Conservation (phyloP, 2,888 invertebrate species). For the Mesochorus sp. region DNA sequence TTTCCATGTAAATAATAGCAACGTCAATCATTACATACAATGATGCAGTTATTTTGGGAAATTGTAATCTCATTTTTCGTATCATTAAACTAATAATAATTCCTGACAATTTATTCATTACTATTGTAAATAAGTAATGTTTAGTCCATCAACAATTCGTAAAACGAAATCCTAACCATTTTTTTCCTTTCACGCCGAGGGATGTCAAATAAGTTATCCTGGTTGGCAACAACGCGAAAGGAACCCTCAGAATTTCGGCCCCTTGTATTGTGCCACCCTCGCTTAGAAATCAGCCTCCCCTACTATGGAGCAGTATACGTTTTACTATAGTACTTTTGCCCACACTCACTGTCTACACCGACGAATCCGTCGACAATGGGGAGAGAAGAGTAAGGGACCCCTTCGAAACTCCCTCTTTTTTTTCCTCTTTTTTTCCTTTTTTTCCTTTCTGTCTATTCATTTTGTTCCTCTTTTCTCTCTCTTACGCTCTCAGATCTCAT, state of each 20-base stretch:
- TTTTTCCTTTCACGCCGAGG: slow-evolving; percentile 4
- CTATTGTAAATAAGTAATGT: too few species aligned
- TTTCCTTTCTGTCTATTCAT: slow-evolving; percentile 22
- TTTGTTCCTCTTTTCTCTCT: slow-evolving; percentile 7
- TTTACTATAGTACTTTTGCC: slow-evolving; percentile 30
- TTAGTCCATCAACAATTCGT: background rate
- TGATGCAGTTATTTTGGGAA: too few species aligned
- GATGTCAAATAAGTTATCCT: slow-evolving; percentile 11
- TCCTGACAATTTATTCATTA: too few species aligned
- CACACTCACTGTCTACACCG: slow-evolving; percentile 22
- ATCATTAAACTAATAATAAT: too few species aligned
- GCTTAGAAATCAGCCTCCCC: slow-evolving; percentile 15
- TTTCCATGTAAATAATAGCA: too few species aligned
- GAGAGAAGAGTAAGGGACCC: slow-evolving; percentile 29
- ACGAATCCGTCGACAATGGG: slow-evolving; percentile 32
- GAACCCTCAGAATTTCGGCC: slow-evolving; percentile 42
- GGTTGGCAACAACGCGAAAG: slow-evolving; percentile 34
- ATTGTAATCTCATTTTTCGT: too few species aligned
- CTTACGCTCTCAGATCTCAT: background rate
- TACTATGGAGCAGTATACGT: slow-evolving; percentile 11
- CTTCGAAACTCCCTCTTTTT: slow-evolving; percentile 21
- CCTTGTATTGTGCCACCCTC: slow-evolving; percentile 41
- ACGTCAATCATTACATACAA: too few species aligned
- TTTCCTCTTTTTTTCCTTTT: background rate
- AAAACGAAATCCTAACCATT: background rate